These are phyloP conservation scores for Cirrhinus mrigala DNA, from an alignment of 2,797 vertebrate species.

Conservation along the genomic window DNA sequence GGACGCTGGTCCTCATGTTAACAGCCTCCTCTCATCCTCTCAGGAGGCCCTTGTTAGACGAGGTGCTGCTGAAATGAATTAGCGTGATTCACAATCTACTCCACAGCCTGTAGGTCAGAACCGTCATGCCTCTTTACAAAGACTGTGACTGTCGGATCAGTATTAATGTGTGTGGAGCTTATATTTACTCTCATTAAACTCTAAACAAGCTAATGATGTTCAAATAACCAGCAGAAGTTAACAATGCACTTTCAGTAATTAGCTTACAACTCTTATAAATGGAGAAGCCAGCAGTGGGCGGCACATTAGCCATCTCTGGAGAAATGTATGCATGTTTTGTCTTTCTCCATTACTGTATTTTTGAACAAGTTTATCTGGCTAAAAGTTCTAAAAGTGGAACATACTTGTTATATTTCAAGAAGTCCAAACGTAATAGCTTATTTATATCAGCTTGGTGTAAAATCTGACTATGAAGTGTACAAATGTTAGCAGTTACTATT, in stretches of 20 bases:
- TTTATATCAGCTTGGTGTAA: background rate
- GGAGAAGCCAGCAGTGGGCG: slow-evolving; percentile 9
- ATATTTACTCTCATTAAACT: slow-evolving; percentile 1
- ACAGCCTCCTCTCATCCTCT: slow-evolving; percentile 28
- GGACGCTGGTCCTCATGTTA: slow-evolving; percentile 9
- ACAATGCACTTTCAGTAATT: slow-evolving; percentile 18
- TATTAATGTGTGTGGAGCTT: background rate
- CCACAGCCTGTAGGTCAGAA: slow-evolving; percentile 7
- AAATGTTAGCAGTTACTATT: background rate
- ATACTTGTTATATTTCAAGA: background rate
- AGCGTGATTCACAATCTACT: background rate
- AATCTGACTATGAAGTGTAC: background rate
- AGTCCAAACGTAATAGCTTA: background rate
- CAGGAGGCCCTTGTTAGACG: slow-evolving; percentile 22
- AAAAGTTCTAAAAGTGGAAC: background rate
- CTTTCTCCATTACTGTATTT: background rate
- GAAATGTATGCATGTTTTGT: background rate
- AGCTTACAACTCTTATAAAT: slow-evolving; percentile 6
- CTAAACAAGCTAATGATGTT: background rate
- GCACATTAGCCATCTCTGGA: background rate
- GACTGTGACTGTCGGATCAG: background rate
- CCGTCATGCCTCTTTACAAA: background rate
- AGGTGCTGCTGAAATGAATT: slow-evolving; percentile 25
- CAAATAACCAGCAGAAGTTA: background rate
- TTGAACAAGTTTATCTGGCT: background rate